Conservation (phyloP, 2,888 invertebrate species). For the Drosophila subsilvestris region DNA sequence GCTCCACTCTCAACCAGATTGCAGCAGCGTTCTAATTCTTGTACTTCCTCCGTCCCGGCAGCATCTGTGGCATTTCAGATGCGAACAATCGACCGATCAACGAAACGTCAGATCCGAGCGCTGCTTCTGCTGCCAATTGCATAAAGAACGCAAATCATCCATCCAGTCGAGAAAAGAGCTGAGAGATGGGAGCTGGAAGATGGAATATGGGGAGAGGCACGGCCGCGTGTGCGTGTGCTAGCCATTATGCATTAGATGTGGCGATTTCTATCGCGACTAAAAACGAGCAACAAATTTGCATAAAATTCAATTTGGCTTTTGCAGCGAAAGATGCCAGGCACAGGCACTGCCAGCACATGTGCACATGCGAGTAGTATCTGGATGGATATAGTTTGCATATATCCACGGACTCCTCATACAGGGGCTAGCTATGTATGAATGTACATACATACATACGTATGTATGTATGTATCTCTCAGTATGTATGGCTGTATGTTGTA, state of each 20-base stretch:
- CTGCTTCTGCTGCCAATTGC: slow-evolving; percentile 61
- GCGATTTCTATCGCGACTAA: slow-evolving; percentile 66
- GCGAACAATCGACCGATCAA: slow-evolving; percentile 10
- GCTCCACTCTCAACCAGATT: slow-evolving; percentile 34
- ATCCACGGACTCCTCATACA: background rate
- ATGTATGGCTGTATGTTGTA: slow-evolving; percentile 27
- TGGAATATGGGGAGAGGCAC: slow-evolving; percentile 11
- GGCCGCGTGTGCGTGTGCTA: slow-evolving; percentile 43
- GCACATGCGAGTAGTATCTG: slow-evolving; percentile 11
- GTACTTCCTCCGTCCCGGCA: slow-evolving; percentile 2
- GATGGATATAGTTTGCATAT: slow-evolving; percentile 16
- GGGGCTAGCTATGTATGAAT: background rate
- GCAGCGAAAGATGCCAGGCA: slow-evolving; percentile 65
- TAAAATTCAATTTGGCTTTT: slow-evolving; percentile 74
- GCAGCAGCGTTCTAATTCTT: slow-evolving; percentile 52
- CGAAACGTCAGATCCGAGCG: slow-evolving; percentile 20
- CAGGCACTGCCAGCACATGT: slow-evolving; percentile 26
- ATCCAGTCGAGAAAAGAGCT: slow-evolving; percentile 32
- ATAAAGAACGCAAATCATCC: slow-evolving; percentile 61
- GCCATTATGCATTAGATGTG: slow-evolving; percentile 78
- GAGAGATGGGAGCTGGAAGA: background rate
- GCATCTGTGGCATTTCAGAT: slow-evolving; percentile 51
- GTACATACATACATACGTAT: slow-evolving; percentile 5
- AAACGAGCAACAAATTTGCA: slow-evolving; percentile 76
- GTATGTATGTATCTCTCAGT: background rate